These are phyloP conservation scores for Gambusia yucatana DNA, from an alignment of 2,797 vertebrate genomes.

Conservation along the genomic window DNA sequence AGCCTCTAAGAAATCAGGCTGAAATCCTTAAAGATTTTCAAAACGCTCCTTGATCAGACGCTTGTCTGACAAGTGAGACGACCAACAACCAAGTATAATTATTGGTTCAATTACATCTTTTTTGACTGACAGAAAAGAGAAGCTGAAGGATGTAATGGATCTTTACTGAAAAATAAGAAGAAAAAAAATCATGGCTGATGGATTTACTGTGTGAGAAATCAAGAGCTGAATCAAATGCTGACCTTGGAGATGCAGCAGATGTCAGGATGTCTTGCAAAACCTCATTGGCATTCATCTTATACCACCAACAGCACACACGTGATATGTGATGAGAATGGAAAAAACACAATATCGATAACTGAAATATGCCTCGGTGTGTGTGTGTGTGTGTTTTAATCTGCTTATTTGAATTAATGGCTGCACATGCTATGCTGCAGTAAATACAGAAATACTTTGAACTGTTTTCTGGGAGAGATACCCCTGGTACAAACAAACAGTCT, in stretches of 20 bases:
- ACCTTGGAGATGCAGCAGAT: slow-evolving; percentile 74
- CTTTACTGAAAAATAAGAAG: slow-evolving; percentile 32
- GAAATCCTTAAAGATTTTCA: slow-evolving; percentile 4
- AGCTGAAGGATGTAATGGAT: slow-evolving; percentile 43
- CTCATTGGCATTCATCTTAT: slow-evolving; percentile 74
- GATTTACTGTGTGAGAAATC: slow-evolving; percentile 45
- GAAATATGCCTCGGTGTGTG: slow-evolving; percentile 47
- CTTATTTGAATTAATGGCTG: slow-evolving; percentile 61
- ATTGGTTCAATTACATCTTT: slow-evolving; percentile 39
- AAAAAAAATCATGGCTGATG: slow-evolving; percentile 32
- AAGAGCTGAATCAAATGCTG: slow-evolving; percentile 64
- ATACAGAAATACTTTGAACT: slow-evolving; percentile 38
- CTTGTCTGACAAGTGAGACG: slow-evolving; percentile 18
- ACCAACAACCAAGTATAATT: slow-evolving; percentile 30
- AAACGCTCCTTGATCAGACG: slow-evolving; percentile 19
- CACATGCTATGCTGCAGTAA: slow-evolving; percentile 37
- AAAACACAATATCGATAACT: slow-evolving; percentile 72
- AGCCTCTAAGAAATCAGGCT: neutral
- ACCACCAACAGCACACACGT: slow-evolving; percentile 60
- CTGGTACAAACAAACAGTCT: slow-evolving; percentile 25
- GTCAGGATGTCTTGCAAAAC: slow-evolving; percentile 59
- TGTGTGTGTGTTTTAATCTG: slow-evolving; percentile 21
- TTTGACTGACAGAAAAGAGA: slow-evolving; percentile 65
- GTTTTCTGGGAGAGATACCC: slow-evolving; percentile 23
- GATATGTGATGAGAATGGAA: slow-evolving; percentile 74